These are phyloP conservation scores for Calephelis nemesis DNA, from an alignment of 1,140 invertebrate genomes.

Conservation along the genomic window DNA sequence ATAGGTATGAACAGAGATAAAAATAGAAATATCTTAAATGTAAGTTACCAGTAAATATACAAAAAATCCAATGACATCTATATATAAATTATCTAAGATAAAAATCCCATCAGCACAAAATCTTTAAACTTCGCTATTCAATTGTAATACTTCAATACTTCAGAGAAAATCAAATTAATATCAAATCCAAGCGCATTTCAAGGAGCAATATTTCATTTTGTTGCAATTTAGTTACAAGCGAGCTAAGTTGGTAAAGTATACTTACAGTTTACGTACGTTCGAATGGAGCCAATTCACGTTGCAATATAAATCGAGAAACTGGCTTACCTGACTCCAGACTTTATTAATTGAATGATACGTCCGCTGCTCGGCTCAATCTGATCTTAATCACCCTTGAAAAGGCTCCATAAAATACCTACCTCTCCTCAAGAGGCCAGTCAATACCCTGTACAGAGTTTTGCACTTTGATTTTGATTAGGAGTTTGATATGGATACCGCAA, in stretches of 20 bases:
- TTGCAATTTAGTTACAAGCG: constrained; percentile 43
- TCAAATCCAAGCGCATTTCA: constrained; percentile 34
- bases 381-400: constrained; percentile 72
- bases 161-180: constrained; percentile 11
- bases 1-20: no score
- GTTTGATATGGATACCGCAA: constrained; percentile 26
- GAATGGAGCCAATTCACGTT: constrained; percentile 61
- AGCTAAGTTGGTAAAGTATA: constrained; percentile 36
- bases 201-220: constrained; percentile 51
- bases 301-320: constrained; percentile 64
- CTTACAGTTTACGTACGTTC: constrained; percentile 45
- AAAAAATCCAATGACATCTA: neutral
- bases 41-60: no score
- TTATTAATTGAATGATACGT: constrained; percentile 75
- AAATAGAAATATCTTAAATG: no score
- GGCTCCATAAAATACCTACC: constrained; percentile 50
- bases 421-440: constrained; percentile 46
- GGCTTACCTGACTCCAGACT: constrained; percentile 58
- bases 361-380: constrained; percentile 60
- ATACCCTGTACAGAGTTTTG: constrained; percentile 60
- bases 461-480: constrained; percentile 46
- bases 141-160: constrained; percentile 9
- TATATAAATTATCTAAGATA: neutral
- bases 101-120: neutral
- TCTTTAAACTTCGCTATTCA: neutral